Percentiles rank a stretch among this genome's conserved stretches.
Conservation (phyloP, 2,888 invertebrate species). For the Rhagonycha lutea region DNA sequence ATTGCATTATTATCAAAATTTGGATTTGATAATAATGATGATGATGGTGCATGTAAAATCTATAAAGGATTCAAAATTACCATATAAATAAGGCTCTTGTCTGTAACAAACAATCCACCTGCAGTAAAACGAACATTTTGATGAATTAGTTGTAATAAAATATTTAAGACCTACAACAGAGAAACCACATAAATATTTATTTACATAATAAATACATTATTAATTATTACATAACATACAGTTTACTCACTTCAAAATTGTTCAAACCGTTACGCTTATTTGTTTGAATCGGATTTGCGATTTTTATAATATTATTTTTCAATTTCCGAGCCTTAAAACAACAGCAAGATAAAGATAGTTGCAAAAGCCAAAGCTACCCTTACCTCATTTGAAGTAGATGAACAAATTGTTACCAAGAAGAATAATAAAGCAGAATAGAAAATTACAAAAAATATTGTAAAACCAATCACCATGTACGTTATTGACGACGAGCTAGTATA, state of each 20-base stretch:
- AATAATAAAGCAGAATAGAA: not conserved
- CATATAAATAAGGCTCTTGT: conserved; percentile 11
- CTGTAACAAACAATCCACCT: conserved; percentile 9
- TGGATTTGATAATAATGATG: too few species aligned
- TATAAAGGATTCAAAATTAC: not conserved
- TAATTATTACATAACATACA: too few species aligned
- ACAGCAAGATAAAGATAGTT: too few species aligned
- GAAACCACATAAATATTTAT: not conserved
- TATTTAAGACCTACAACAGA: conserved; percentile 6
- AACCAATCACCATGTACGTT: not conserved
- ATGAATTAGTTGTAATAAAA: conserved; percentile 15
- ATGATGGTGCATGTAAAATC: too few species aligned
- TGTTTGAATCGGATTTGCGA: not conserved
- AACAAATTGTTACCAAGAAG: conserved; percentile 1
- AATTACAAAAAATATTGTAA: not conserved
- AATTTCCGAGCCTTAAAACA: conserved; percentile 12
- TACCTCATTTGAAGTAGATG: conserved; percentile 11
- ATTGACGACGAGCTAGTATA: not conserved
- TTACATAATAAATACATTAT: too few species aligned
- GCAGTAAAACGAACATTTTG: conserved; percentile 19
- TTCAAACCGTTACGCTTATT: not conserved
- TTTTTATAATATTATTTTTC: conserved; percentile 3
- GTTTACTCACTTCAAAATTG: not conserved
- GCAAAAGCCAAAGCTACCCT: not conserved
- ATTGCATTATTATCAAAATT: too few species aligned